Evolutionary conservation across 2,888 invertebrate species (phyloP).

Genomic region (Drosophila greeni): DNA sequence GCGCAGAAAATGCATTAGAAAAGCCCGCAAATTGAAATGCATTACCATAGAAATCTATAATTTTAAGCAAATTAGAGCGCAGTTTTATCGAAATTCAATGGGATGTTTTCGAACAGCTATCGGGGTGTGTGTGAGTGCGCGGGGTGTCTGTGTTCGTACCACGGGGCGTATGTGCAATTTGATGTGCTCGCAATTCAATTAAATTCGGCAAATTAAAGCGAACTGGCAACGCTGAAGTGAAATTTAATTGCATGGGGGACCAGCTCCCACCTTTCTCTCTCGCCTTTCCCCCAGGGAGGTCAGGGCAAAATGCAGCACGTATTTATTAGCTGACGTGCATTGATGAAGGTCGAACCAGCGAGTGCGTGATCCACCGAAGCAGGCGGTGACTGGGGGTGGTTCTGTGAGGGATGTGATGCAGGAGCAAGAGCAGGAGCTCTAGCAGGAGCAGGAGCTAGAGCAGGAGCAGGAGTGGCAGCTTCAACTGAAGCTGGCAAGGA

Average conservation of each 20-base stretch:
- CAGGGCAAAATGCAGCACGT: conserved; percentile 61
- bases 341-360: conserved; percentile 58
- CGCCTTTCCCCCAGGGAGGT: conserved; percentile 21
- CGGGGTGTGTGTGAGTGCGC: not conserved
- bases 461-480: not conserved
- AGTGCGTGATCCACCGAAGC: conserved; percentile 29
- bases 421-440: not conserved
- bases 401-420: not conserved
- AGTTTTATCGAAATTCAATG: conserved; percentile 67
- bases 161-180: conserved; percentile 59
- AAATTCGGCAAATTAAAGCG: conserved; percentile 62
- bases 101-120: conserved; percentile 42
- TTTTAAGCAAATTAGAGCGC: conserved; percentile 69
- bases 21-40: conserved; percentile 48
- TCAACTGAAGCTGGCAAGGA: not conserved
- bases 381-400: not conserved
- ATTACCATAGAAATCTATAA: conserved; percentile 67
- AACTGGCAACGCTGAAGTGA: conserved; percentile 49
- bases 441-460: too few species aligned
- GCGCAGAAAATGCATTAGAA: conserved; percentile 30
- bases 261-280: conserved; percentile 5
- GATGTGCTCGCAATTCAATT: conserved; percentile 62
- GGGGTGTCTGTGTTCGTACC: conserved; percentile 10
- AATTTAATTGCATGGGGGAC: conserved; percentile 57
- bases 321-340: conserved; percentile 72